These are phyloP conservation scores for Sylvicola cinctus DNA, from an alignment of 2,888 invertebrate species.

Conservation along the genomic window DNA sequence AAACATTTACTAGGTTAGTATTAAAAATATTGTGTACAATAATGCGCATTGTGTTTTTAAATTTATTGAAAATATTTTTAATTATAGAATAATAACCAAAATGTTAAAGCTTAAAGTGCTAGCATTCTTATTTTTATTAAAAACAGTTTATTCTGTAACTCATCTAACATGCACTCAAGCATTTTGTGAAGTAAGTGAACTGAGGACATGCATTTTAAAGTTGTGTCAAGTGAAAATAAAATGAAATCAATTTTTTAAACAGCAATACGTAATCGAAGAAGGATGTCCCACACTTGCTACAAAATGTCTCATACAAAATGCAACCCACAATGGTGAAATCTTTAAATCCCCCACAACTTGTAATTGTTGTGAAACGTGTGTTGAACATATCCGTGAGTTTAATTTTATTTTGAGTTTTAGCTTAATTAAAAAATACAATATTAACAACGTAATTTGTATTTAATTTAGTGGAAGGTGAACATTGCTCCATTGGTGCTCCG, in stretches of 20 bases:
- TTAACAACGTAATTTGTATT: too few species aligned
- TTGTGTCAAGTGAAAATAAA: constrained; percentile 3
- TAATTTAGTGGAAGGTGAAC: constrained; percentile 27
- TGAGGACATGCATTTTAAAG: too few species aligned
- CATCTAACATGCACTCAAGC: constrained; percentile 22
- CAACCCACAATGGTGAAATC: constrained; percentile 31
- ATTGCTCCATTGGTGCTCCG: constrained; percentile 30
- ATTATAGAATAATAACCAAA: too few species aligned
- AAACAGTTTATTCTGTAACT: too few species aligned
- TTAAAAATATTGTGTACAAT: too few species aligned
- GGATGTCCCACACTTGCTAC: constrained; percentile 24
- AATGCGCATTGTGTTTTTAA: too few species aligned
- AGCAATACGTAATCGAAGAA: constrained; percentile 12
- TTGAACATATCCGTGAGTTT: constrained; percentile 31
- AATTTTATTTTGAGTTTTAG: too few species aligned
- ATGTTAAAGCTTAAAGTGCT: too few species aligned
- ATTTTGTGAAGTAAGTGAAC: constrained; percentile 26
- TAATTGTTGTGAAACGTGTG: constrained; percentile 40
- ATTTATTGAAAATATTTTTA: too few species aligned
- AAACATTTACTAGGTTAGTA: too few species aligned
- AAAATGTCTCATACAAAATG: constrained; percentile 32
- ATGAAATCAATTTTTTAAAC: constrained; percentile 14
- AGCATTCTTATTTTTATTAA: too few species aligned
- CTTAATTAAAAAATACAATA: too few species aligned
- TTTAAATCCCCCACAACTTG: constrained; percentile 36